Percentiles rank a stretch among this genome's conserved stretches.
Conservation (phyloP, 2,113 vertebrate genomes). For the Symphodus melops region DNA sequence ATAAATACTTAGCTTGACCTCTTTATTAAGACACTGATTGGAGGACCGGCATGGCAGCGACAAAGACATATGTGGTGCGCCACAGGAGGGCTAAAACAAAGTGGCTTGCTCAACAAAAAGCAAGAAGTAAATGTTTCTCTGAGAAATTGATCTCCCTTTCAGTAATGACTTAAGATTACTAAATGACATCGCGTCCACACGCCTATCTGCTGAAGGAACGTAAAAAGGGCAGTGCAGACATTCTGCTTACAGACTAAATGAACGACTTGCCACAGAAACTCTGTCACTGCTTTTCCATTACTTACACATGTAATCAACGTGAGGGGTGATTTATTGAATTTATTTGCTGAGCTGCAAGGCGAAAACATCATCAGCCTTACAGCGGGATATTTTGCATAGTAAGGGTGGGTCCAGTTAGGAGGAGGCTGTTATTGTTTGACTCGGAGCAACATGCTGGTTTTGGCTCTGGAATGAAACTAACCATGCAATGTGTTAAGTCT, state of each 20-base stretch:
- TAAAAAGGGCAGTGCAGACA: conserved; percentile 6
- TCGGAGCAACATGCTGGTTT: conserved; percentile 39
- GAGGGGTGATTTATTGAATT: conserved; percentile 28
- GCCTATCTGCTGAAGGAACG: conserved; percentile 20
- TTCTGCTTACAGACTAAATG: conserved; percentile 41
- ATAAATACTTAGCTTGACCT: no score
- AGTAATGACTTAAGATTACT: neutral
- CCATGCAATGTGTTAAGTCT: conserved; percentile 59
- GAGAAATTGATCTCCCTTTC: no score
- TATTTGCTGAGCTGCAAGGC: conserved; percentile 15
- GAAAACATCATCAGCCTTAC: conserved; percentile 19
- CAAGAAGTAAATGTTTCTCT: no score
- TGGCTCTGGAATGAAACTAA: conserved; percentile 56
- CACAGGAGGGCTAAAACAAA: no score
- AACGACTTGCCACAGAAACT: conserved; percentile 20
- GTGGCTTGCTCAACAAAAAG: no score
- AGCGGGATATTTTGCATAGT: conserved; percentile 21
- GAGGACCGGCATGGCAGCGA: no score
- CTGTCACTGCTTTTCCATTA: neutral
- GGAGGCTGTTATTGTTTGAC: conserved; percentile 46
- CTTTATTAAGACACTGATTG: no score
- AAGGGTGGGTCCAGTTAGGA: conserved; percentile 33
- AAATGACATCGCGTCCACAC: conserved; percentile 13
- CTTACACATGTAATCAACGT: conserved; percentile 30
- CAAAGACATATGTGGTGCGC: no score